Percentiles rank a stretch among this genome's conserved stretches.
phyloP scores from a whole-genome alignment of 2,888 invertebrate genomes.

The Nematopogon swammerdamellus region DNA sequence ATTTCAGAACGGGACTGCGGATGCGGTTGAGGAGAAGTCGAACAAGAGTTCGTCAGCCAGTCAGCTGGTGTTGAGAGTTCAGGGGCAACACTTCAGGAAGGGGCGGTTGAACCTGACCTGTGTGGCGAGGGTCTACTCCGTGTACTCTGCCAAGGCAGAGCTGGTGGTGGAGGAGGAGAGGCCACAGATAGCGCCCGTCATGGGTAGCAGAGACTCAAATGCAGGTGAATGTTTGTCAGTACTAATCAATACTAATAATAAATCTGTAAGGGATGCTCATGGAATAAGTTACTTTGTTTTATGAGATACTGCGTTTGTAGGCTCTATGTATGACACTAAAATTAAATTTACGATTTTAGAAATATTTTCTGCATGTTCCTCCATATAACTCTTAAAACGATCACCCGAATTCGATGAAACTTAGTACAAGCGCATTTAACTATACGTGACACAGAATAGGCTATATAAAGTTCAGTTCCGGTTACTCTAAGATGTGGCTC shows the following conservation, averaged over 20 bases:
- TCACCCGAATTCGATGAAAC: too few relatives aligned
- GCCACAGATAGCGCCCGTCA: slow-evolving; percentile 63
- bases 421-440: too few relatives aligned
- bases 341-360: too few relatives aligned
- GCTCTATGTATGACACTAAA: too few relatives aligned
- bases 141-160: slow-evolving; percentile 54
- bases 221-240: slow-evolving; percentile 21
- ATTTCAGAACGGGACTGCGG: slow-evolving; percentile 32
- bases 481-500: too few relatives aligned
- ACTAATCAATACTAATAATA: too few relatives aligned
- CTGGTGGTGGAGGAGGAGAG: slow-evolving; percentile 60
- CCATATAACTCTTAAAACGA: too few relatives aligned
- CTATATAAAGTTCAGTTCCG: too few relatives aligned
- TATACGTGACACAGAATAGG: too few relatives aligned
- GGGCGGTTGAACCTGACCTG: slow-evolving; percentile 59
- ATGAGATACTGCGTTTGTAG: too few relatives aligned
- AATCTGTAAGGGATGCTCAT: too few relatives aligned
- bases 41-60: slow-evolving; percentile 50
- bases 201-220: slow-evolving; percentile 61
- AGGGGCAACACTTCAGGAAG: slow-evolving; percentile 48
- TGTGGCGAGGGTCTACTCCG: slow-evolving; percentile 56
- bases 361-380: too few relatives aligned
- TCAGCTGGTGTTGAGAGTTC: slow-evolving; percentile 48
- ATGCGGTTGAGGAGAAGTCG: slow-evolving; percentile 44
- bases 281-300: neutral